A percentile compares a stretch with the other conserved stretches of the same genome.
These are phyloP conservation scores for Spinibarbus caldwelli DNA, from an alignment of 2,797 vertebrate species.

Conservation along the genomic window DNA sequence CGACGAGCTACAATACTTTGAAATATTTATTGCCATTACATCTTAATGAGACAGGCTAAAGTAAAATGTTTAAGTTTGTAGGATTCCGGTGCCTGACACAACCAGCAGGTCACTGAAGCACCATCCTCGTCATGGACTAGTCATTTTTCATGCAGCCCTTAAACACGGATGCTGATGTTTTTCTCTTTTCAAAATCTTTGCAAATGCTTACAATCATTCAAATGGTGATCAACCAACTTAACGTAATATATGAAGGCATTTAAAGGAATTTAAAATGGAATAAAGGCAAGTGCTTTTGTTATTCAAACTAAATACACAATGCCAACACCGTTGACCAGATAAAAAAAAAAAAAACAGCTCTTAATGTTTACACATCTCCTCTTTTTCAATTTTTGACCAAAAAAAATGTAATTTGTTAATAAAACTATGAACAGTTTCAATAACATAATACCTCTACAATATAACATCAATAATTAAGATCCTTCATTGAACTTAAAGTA, in stretches of 20 bases:
- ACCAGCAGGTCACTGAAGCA: slow-evolving; percentile 14
- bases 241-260: slow-evolving; percentile 52
- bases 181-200: slow-evolving; percentile 44
- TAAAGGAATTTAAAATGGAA: slow-evolving; percentile 54
- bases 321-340: slow-evolving; percentile 28
- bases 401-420: slow-evolving; percentile 37
- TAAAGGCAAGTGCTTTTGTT: slow-evolving; percentile 59
- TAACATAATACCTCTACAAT: slow-evolving; percentile 56
- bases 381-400: slow-evolving; percentile 27
- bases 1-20: slow-evolving; percentile 56
- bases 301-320: slow-evolving; percentile 60
- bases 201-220: slow-evolving; percentile 38
- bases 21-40: slow-evolving; percentile 71
- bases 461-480: slow-evolving; percentile 43
- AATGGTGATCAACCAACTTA: slow-evolving; percentile 34
- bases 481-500: slow-evolving; percentile 49
- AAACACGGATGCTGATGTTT: slow-evolving; percentile 61
- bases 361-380: slow-evolving; percentile 55
- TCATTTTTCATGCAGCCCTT: slow-evolving; percentile 44
- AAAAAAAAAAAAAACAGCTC: slow-evolving; percentile 61
- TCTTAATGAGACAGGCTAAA: slow-evolving; percentile 46
- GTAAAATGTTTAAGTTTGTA: slow-evolving; percentile 11
- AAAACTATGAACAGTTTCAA: slow-evolving; percentile 50
- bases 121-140: neutral
- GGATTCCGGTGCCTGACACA: neutral